These are phyloP conservation scores for Harpegnathos saltator DNA, from an alignment of 1,140 invertebrate genomes.

Conservation along the genomic window DNA sequence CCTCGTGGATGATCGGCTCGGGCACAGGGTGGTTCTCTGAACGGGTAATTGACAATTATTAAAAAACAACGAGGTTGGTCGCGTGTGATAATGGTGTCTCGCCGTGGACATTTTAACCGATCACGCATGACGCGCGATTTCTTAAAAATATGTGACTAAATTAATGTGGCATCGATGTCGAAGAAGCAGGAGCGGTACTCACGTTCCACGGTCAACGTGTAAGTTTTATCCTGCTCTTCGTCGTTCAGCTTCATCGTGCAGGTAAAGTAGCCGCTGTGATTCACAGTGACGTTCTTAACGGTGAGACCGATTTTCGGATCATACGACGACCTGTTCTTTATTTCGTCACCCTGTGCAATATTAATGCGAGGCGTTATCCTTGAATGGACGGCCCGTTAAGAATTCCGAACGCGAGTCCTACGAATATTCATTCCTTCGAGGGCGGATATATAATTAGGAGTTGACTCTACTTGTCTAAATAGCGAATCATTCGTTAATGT, in stretches of 20 bases:
- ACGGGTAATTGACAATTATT: slow-evolving; percentile 22
- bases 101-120: neutral
- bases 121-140: neutral
- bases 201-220: slow-evolving; percentile 82
- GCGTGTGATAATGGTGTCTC: neutral
- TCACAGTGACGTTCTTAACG: slow-evolving; percentile 83
- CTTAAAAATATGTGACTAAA: slow-evolving; percentile 60
- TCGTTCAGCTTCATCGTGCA: slow-evolving; percentile 83
- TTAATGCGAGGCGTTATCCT: too few species aligned
- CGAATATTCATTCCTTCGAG: too few species aligned
- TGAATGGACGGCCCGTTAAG: too few species aligned
- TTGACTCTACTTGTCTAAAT: neutral
- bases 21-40: slow-evolving; percentile 60
- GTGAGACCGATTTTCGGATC: slow-evolving; percentile 88
- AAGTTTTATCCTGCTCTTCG: slow-evolving; percentile 66
- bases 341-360: slow-evolving; percentile 61
- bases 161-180: too few species aligned
- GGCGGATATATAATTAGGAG: too few species aligned
- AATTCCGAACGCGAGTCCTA: too few species aligned
- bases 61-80: neutral
- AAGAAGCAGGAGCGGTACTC: too few species aligned
- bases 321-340: slow-evolving; percentile 83
- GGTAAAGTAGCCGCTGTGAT: slow-evolving; percentile 80
- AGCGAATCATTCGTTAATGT: neutral
- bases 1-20: slow-evolving; percentile 71